These are phyloP conservation scores for Rostratula benghalensis DNA, from an alignment of 2,113 vertebrate genomes.

Conservation along the genomic window DNA sequence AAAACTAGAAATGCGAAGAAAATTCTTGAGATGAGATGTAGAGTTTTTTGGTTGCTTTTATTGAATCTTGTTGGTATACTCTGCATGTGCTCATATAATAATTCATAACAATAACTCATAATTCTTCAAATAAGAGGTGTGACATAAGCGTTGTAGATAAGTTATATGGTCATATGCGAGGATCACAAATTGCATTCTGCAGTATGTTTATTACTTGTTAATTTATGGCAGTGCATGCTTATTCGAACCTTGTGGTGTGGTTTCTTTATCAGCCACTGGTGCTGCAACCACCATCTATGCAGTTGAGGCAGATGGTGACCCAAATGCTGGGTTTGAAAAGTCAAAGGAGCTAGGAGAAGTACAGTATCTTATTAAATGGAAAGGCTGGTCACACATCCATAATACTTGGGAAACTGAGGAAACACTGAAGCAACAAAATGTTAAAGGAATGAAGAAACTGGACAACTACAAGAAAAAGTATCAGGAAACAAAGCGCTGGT, in stretches of 20 bases:
- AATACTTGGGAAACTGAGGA: conserved; percentile 99
- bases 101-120: background rate
- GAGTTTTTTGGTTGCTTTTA: background rate
- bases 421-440: conserved; percentile 92
- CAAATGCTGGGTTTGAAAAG: conserved; percentile 85
- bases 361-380: conserved; percentile 98
- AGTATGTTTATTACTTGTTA: background rate
- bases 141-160: background rate
- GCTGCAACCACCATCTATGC: conserved; percentile 94
- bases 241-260: background rate
- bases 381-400: conserved; percentile 97
- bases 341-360: conserved; percentile 86
- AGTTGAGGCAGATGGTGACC: conserved; percentile 94
- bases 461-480: conserved; percentile 98
- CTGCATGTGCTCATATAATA: background rate
- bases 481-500: conserved; percentile 91
- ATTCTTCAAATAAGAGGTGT: background rate
- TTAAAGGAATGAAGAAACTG: conserved; percentile 97
- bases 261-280: conserved; percentile 83
- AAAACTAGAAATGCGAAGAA: background rate
- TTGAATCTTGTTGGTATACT: background rate
- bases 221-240: background rate
- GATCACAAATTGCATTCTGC: background rate
- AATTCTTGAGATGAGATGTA: background rate
- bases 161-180: background rate